Conservation (phyloP, 2,797 vertebrate genomes). For the Spea hammondii region DNA sequence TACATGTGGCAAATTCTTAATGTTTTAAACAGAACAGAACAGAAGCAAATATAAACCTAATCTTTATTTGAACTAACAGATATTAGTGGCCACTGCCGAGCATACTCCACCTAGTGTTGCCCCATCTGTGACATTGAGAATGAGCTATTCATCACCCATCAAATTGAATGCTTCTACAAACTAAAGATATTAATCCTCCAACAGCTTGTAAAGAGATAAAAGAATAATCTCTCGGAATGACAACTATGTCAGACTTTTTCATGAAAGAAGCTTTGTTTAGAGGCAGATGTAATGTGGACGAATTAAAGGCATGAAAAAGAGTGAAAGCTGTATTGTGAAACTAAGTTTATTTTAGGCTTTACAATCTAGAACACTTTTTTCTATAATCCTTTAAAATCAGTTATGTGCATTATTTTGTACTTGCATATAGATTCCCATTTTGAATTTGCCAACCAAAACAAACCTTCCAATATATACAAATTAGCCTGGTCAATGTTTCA, state of each 20-base stretch:
- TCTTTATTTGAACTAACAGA: background rate
- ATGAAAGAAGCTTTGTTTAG: slow-evolving; percentile 38
- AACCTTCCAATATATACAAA: no score
- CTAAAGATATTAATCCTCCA: slow-evolving; percentile 46
- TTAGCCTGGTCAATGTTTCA: no score
- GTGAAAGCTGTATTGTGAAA: no score
- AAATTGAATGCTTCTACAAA: slow-evolving; percentile 19
- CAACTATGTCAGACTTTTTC: slow-evolving; percentile 24
- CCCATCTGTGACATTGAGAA: slow-evolving; percentile 13
- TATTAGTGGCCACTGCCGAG: no score
- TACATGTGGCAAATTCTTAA: no score
- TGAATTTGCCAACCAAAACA: no score
- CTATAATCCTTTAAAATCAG: no score
- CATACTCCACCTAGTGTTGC: slow-evolving; percentile 10
- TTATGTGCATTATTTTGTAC: no score
- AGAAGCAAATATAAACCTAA: slow-evolving; percentile 11
- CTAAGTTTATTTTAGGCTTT: no score
- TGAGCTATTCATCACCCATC: slow-evolving; percentile 35
- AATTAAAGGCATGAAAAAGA: slow-evolving; percentile 20
- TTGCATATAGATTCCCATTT: no score
- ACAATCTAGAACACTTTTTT: no score
- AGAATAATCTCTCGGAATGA: slow-evolving; percentile 43
- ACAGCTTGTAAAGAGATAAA: slow-evolving; percentile 36
- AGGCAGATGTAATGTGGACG: slow-evolving; percentile 18
- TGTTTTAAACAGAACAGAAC: background rate